Conservation (phyloP, 2,797 vertebrate species). For the Sebastes cheni region DNA sequence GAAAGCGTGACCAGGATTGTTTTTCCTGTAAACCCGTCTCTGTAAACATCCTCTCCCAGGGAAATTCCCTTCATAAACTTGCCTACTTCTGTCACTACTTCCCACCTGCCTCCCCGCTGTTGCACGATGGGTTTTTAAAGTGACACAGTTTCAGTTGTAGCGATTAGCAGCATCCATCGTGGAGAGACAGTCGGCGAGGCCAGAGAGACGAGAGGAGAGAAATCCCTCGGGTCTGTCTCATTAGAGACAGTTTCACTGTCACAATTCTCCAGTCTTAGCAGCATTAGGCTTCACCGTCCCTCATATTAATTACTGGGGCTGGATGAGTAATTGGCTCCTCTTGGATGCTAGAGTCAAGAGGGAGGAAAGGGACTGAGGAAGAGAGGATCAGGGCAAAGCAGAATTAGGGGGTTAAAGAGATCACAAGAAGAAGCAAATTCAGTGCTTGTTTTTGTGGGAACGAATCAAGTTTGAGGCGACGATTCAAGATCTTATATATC, state of each 20-base stretch:
- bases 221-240: conserved; percentile 58
- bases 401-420: neutral
- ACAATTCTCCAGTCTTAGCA: conserved; percentile 49
- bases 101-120: conserved; percentile 8
- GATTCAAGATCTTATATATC: neutral
- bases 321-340: conserved; percentile 61
- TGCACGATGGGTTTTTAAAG: neutral
- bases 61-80: conserved; percentile 8
- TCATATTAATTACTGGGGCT: conserved; percentile 70
- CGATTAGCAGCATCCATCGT: conserved; percentile 24
- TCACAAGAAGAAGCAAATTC: neutral
- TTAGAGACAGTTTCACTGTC: conserved; percentile 65
- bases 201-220: conserved; percentile 17
- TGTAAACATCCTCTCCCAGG: conserved; percentile 2
- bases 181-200: conserved; percentile 36
- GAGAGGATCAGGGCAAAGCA: neutral
- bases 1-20: neutral
- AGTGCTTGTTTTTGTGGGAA: neutral
- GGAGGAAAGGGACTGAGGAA: neutral
- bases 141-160: conserved; percentile 34
- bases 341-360: conserved; percentile 30
- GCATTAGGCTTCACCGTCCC: conserved; percentile 53
- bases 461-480: neutral
- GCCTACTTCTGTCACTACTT: neutral
- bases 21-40: neutral